Evolutionary conservation across 2,113 vertebrate species (phyloP).

Genomic region (Cygnus atratus): DNA sequence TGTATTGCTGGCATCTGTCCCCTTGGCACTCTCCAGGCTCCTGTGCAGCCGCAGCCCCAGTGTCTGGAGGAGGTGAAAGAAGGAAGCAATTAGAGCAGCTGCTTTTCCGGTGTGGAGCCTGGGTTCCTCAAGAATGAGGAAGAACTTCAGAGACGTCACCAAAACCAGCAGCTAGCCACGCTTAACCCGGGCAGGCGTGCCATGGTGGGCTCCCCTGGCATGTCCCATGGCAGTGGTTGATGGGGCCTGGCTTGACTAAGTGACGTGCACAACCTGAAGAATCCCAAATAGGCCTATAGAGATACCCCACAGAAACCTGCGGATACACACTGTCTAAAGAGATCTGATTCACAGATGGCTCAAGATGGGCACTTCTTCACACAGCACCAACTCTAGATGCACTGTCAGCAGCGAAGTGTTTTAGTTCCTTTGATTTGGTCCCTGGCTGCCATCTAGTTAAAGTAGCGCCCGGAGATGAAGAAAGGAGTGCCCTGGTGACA

Average conservation of each 20-base stretch:
- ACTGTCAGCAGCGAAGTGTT: neutral
- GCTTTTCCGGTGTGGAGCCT: neutral
- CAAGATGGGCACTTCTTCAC: neutral
- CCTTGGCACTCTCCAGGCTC: neutral
- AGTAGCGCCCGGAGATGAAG: neutral
- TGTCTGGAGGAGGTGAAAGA: neutral
- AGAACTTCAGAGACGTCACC: neutral
- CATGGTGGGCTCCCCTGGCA: fast-evolving
- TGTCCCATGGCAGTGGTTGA: neutral
- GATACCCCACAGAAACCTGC: neutral
- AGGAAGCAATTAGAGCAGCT: neutral
- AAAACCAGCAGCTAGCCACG: fast-evolving
- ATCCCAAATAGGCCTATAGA: neutral
- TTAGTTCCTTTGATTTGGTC: neutral
- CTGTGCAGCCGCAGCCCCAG: fast-evolving
- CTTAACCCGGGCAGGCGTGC: neutral
- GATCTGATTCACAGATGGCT: neutral
- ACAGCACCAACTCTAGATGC: neutral
- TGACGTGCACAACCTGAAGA: neutral
- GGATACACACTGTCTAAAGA: neutral
- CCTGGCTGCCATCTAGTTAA: constrained; percentile 11
- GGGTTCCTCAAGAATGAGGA: neutral
- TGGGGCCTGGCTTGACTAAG: neutral
- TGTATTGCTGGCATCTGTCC: neutral
- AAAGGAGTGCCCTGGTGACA: neutral